Evolutionary conservation across 2,888 invertebrate species (phyloP), one percentile per base, ranked within the genome.

Genomic region (Tenthredo livida): DNA sequence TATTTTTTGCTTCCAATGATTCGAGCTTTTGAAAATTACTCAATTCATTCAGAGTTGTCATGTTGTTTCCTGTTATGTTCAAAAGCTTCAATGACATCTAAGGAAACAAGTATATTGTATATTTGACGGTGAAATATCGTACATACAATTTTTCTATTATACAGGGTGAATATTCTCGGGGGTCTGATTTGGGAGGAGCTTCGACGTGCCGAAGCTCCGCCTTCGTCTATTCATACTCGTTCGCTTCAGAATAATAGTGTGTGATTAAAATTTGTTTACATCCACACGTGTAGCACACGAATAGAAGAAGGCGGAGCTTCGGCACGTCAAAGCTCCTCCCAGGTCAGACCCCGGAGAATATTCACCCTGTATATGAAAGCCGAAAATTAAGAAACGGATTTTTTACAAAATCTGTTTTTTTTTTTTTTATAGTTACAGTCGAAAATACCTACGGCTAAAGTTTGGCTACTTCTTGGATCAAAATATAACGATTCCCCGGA

Each of bases 41-140:
- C 15, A 95, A 93, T 91, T 94, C 94, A 15, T 93, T 92, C 86
- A 96, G 91, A 1, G 95, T 94, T 4, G 92, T 90, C 43, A 97
- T 93, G 91, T 95, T 95, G 89, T 96, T 96, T 84, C 95, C 95
- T 0, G 96, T 95, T 50, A 96, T 94, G 88, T 96, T 95, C 25
- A 97, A 89, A 85, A 95, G 91, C 89, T 94, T 93, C 9, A 97
- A 92, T 4, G 94, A 94, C 1, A 93, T 92, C 96, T 96, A 90
- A 43, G 94, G 93, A 87, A 43, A 88, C 89, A 86, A 83, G 84
- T 84, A 15, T 78, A 58, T 37, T 88, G 47, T 12, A 54, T 58
- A 21, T 77, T 85, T 73, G 43, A 12, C 54, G 37, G 10, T 43
- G 12, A 77, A 33, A 54, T 7, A 54, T 54, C 54, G 54, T 7